These are phyloP conservation scores for Melospiza melodia DNA, from an alignment of 2,113 vertebrate genomes.

Conservation along the genomic window DNA sequence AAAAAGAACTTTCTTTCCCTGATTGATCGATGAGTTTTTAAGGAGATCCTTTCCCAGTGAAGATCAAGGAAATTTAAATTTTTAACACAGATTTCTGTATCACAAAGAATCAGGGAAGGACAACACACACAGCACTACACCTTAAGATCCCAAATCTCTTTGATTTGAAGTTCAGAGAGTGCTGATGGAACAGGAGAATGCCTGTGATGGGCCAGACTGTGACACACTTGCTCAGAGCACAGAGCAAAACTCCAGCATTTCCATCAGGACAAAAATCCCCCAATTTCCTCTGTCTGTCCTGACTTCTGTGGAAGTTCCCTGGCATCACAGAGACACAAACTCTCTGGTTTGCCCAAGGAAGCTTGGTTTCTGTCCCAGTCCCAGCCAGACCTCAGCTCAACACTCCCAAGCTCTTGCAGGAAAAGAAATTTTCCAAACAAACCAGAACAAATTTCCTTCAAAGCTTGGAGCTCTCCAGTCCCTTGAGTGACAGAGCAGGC, in stretches of 20 bases:
- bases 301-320: background rate
- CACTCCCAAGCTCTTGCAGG: background rate
- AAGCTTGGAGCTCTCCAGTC: background rate
- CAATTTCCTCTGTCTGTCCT: background rate
- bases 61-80: background rate
- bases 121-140: background rate
- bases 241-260: background rate
- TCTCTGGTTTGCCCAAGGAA: background rate
- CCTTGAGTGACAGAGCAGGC: background rate
- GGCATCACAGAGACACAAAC: background rate
- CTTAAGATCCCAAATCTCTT: background rate
- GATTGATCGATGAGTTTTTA: background rate
- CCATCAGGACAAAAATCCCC: background rate
- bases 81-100: background rate
- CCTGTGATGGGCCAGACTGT: background rate
- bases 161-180: background rate
- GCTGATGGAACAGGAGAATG: background rate
- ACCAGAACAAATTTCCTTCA: fast-evolving
- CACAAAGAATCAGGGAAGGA: background rate
- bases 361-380: background rate
- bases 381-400: background rate
- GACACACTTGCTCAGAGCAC: background rate
- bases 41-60: background rate
- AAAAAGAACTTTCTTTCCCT: background rate
- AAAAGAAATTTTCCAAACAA: background rate